Percentiles rank a stretch among this genome's conserved stretches.
Evolutionary conservation across 2,888 invertebrate species (phyloP).

Genomic region (Pristionchus fissidentatus): DNA sequence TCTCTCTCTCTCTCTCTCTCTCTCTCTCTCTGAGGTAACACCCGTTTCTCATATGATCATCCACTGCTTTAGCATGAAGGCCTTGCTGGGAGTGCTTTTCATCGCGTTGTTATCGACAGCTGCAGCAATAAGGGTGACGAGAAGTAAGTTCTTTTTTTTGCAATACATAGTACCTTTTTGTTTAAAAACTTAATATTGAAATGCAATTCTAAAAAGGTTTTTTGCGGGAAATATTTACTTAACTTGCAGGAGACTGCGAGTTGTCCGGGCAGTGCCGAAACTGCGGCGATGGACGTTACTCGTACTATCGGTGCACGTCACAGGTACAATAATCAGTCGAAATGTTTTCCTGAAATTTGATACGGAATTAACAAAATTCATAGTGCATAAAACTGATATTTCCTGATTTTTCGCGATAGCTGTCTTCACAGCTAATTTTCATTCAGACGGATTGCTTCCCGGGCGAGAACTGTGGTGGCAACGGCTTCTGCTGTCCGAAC

Average conservation of each 20-base stretch:
- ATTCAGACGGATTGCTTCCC: conserved; percentile 62
- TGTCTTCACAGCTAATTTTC: too few relatives aligned
- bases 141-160: neutral
- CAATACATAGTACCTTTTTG: neutral
- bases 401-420: neutral
- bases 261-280: conserved; percentile 60
- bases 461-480: conserved; percentile 61
- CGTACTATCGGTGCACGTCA: conserved; percentile 61
- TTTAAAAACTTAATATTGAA: neutral
- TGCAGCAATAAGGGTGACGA: neutral
- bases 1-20: too few relatives aligned
- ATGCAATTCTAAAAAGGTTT: neutral
- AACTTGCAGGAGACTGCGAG: conserved; percentile 59
- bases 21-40: too few relatives aligned
- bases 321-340: conserved; percentile 48
- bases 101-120: neutral
- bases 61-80: too few relatives aligned
- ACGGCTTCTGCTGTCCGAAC: conserved; percentile 64
- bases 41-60: too few relatives aligned
- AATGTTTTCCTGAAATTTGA: neutral
- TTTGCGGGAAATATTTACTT: neutral
- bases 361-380: neutral
- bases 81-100: too few relatives aligned
- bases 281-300: conserved; percentile 62
- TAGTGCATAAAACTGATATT: neutral